Evolutionary conservation across 2,113 vertebrate genomes (phyloP).

Genomic region (Chloroceryle aenea): DNA sequence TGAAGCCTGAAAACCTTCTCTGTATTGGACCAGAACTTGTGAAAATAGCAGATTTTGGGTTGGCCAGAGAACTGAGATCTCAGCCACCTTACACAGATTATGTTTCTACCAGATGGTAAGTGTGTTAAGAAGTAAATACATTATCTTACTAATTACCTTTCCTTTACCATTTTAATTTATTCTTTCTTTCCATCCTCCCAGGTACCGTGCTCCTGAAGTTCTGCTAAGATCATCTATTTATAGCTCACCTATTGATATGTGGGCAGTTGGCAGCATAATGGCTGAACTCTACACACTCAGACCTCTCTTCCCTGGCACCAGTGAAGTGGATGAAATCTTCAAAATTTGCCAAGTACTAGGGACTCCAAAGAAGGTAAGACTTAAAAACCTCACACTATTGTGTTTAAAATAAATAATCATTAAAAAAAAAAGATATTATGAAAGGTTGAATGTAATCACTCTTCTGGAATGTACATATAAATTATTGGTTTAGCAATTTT

Average conservation of each 20-base stretch:
- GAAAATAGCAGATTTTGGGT: conserved; percentile 98
- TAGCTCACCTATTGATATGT: conserved; percentile 95
- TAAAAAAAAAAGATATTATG: not conserved
- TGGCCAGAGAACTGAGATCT: conserved; percentile 95
- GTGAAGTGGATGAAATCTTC: conserved; percentile 98
- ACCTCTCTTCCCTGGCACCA: conserved; percentile 97
- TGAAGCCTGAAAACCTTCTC: conserved; percentile 98
- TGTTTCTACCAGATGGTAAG: conserved; percentile 95
- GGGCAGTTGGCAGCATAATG: conserved; percentile 99
- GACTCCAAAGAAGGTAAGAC: conserved; percentile 92
- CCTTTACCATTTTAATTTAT: not conserved
- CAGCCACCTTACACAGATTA: conserved; percentile 98
- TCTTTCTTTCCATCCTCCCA: conserved; percentile 38
- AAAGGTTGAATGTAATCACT: not conserved
- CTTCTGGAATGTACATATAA: not conserved
- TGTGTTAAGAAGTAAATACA: not conserved
- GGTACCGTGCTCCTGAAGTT: conserved; percentile 98
- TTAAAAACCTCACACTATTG: not conserved
- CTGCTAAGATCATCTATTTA: conserved; percentile 90
- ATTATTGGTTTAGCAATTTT: not conserved
- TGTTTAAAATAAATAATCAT: not conserved
- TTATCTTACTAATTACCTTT: not conserved
- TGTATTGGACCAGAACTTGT: conserved; percentile 98
- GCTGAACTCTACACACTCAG: conserved; percentile 94
- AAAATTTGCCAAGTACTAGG: conserved; percentile 99